phyloP scores from a whole-genome alignment of 2,888 invertebrate genomes.

The Eilema sororculum region DNA sequence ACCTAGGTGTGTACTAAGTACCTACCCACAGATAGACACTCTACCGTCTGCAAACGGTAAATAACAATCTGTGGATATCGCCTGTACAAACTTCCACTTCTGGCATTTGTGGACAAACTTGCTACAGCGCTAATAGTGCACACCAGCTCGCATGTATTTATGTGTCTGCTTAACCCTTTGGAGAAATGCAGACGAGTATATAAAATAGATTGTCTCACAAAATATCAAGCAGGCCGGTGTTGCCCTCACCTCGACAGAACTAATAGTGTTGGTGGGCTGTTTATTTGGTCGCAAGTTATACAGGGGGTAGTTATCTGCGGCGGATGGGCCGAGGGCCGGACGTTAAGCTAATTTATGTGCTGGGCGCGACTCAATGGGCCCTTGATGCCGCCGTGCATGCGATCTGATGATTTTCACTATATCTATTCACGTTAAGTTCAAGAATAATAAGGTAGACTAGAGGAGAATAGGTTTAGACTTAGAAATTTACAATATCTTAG shows the following conservation, averaged over 20 bases:
- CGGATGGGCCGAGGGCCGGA: slow-evolving; percentile 20
- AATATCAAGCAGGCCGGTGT: background rate
- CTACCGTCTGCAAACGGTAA: background rate
- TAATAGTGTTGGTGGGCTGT: slow-evolving; percentile 8
- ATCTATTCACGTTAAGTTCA: background rate
- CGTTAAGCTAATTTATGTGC: slow-evolving; percentile 19
- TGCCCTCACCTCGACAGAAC: background rate
- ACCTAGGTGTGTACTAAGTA: no score
- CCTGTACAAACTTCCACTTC: background rate
- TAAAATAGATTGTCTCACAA: background rate
- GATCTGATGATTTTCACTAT: background rate
- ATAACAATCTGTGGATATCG: background rate
- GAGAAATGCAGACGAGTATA: background rate
- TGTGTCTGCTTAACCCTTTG: slow-evolving; percentile 1
- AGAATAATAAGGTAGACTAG: no score
- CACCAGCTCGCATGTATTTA: background rate
- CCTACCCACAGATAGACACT: no score
- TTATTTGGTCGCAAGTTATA: slow-evolving; percentile 1
- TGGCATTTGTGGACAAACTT: background rate
- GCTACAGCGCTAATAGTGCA: background rate
- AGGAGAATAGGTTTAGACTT: no score
- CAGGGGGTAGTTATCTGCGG: slow-evolving; percentile 16
- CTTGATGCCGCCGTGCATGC: slow-evolving; percentile 4
- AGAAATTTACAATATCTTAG: no score
- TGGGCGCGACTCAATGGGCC: slow-evolving; percentile 15